A percentile compares a stretch with the other conserved stretches of the same genome.
Evolutionary conservation across 2,113 vertebrate genomes (phyloP).

Genomic region (Poeciliopsis retropinna): DNA sequence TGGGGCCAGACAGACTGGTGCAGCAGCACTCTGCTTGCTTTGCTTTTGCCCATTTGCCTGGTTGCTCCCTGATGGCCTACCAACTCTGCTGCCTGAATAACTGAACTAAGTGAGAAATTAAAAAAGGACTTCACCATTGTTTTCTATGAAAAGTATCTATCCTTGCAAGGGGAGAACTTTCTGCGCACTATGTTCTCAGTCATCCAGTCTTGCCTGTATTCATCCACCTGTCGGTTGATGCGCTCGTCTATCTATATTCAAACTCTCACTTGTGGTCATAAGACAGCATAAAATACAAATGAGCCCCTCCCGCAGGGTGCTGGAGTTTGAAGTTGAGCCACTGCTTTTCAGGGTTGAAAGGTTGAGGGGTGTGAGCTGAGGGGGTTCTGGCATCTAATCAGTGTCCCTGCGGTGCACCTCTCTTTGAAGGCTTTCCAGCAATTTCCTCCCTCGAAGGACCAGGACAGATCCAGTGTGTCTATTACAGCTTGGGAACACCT

Average conservation of each 20-base stretch:
- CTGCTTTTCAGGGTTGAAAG: no score
- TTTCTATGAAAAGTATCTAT: neutral
- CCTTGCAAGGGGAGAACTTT: neutral
- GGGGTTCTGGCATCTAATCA: neutral
- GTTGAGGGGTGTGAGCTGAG: neutral
- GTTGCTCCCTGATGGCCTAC: conserved; percentile 17
- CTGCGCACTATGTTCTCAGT: neutral
- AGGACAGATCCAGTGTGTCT: neutral
- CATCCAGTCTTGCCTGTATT: neutral
- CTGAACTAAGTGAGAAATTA: neutral
- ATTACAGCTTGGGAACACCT: neutral
- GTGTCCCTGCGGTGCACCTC: neutral
- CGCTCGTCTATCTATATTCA: neutral
- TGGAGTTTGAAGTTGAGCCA: neutral
- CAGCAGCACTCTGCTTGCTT: conserved; percentile 31
- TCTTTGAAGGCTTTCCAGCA: neutral
- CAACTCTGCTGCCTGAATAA: conserved; percentile 9
- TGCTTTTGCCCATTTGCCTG: conserved; percentile 38
- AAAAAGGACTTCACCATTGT: neutral
- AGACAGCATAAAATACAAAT: neutral
- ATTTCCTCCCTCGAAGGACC: neutral
- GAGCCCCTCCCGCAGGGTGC: neutral
- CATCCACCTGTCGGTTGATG: neutral
- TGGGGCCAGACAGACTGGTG: conserved; percentile 28
- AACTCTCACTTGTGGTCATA: neutral